These are phyloP conservation scores for Cylas formicarius DNA, from an alignment of 1,140 invertebrate genomes.

Conservation along the genomic window DNA sequence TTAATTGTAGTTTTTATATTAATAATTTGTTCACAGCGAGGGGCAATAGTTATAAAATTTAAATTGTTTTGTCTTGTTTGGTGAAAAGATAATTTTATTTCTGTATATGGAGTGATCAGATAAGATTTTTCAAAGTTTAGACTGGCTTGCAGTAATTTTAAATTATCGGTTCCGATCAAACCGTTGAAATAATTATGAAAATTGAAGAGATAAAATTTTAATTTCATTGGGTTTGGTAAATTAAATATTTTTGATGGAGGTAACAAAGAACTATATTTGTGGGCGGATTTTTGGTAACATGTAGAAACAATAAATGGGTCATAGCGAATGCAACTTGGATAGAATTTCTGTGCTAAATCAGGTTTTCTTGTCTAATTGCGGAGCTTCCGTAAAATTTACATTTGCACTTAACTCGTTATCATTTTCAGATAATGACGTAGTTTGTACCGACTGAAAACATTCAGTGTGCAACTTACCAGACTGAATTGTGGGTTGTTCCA, in stretches of 20 bases:
- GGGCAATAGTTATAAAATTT: conserved; percentile 8
- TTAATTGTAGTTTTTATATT: conserved; percentile 8
- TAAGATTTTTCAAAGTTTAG: conserved; percentile 11
- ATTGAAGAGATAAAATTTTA: conserved; percentile 16
- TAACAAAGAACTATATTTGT: conserved; percentile 9
- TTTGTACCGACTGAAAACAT: not conserved
- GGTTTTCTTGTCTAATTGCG: too few relatives aligned
- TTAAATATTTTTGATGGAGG: conserved; percentile 7
- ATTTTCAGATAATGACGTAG: conserved; percentile 8
- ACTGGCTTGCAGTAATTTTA: conserved; percentile 13
- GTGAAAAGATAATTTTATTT: too few relatives aligned
- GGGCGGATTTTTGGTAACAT: conserved; percentile 14
- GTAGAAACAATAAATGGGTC: conserved; percentile 13
- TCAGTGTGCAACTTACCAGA: not conserved
- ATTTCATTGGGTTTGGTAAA: not conserved
- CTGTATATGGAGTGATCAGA: conserved; percentile 5
- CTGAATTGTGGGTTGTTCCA: not conserved
- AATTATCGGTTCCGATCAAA: conserved; percentile 10
- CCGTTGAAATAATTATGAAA: conserved; percentile 13
- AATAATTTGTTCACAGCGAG: conserved; percentile 9
- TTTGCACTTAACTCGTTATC: conserved; percentile 9
- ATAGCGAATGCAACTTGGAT: conserved; percentile 1
- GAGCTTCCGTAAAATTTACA: conserved; percentile 9
- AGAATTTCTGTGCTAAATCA: conserved; percentile 4
- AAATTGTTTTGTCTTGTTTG: conserved; percentile 2